Evolutionary conservation across 2,888 invertebrate species (phyloP).

Genomic region (Tenodera sinensis): DNA sequence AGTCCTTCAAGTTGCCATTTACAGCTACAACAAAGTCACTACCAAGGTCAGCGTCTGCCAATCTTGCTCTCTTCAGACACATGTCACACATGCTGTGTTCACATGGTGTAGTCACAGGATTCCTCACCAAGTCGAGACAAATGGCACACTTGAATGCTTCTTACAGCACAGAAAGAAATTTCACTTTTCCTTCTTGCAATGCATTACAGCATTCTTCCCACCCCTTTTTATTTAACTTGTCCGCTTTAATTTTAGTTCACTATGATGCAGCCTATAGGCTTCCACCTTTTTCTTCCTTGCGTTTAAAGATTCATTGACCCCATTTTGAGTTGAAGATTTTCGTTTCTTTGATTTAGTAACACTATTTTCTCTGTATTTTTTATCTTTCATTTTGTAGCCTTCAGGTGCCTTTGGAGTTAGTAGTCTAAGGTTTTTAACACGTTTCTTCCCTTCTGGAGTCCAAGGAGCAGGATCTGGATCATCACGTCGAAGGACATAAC

Average conservation of each 20-base stretch:
- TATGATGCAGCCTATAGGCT: constrained; percentile 44
- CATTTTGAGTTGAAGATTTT: constrained; percentile 18
- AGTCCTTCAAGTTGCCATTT: too few relatives aligned
- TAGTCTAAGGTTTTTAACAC: constrained; percentile 45
- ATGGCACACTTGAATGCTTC: constrained; percentile 72
- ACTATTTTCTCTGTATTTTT: constrained; percentile 46
- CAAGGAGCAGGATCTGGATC: too few relatives aligned
- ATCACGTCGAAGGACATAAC: constrained; percentile 70
- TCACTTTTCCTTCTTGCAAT: constrained; percentile 53
- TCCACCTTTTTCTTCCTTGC: constrained; percentile 44
- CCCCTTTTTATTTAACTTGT: constrained; percentile 58
- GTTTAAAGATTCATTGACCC: constrained; percentile 30
- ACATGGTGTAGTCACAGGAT: constrained; percentile 72
- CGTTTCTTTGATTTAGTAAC: too few relatives aligned
- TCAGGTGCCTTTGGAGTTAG: constrained; percentile 58
- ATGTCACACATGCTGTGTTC: constrained; percentile 71
- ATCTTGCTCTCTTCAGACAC: constrained; percentile 66
- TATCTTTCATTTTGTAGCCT: constrained; percentile 64
- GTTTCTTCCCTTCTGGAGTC: constrained; percentile 63
- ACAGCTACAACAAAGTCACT: constrained; percentile 50
- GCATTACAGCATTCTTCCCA: constrained; percentile 62
- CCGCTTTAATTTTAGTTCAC: constrained; percentile 48
- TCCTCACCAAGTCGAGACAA: constrained; percentile 68
- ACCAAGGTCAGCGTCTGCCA: constrained; percentile 56
- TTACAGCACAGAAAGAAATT: constrained; percentile 60